These are phyloP conservation scores for Bovichtus diacanthus DNA, from an alignment of 2,797 vertebrate genomes.

Conservation along the genomic window DNA sequence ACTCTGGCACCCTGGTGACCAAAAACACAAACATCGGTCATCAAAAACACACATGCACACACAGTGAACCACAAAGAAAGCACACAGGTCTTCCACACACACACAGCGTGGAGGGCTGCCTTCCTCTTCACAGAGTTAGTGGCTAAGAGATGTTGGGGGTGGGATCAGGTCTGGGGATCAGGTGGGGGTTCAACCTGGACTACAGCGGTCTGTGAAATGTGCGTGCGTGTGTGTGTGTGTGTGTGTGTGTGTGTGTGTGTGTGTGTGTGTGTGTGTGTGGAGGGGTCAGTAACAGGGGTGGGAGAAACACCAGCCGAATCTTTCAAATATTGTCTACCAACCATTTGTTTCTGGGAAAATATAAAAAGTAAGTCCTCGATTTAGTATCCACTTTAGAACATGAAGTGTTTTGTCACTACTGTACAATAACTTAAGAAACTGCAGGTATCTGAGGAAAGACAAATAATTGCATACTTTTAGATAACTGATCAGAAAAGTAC, in stretches of 20 bases:
- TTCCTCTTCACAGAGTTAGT: constrained; percentile 28
- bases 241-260: no score
- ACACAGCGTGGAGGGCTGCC: fast-evolving
- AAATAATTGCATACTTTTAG: neutral
- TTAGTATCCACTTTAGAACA: neutral
- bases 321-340: neutral
- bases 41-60: neutral
- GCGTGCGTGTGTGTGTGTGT: no score
- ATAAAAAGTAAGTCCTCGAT: neutral
- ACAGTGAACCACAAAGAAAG: neutral
- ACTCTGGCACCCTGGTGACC: constrained; percentile 85
- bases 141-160: neutral
- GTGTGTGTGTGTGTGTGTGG: no score
- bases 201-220: neutral
- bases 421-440: neutral
- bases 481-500: neutral
- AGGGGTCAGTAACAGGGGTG: constrained; percentile 26
- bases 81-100: neutral
- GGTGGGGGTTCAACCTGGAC: neutral
- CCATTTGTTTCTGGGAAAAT: neutral
- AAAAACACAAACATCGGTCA: constrained; percentile 1
- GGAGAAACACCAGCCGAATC: neutral
- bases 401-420: neutral
- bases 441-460: neutral
- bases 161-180: neutral